Percentiles rank a stretch among this genome's conserved stretches.
Evolutionary conservation across 1,140 invertebrate species (phyloP).

Genomic region (Drosophila erecta): DNA sequence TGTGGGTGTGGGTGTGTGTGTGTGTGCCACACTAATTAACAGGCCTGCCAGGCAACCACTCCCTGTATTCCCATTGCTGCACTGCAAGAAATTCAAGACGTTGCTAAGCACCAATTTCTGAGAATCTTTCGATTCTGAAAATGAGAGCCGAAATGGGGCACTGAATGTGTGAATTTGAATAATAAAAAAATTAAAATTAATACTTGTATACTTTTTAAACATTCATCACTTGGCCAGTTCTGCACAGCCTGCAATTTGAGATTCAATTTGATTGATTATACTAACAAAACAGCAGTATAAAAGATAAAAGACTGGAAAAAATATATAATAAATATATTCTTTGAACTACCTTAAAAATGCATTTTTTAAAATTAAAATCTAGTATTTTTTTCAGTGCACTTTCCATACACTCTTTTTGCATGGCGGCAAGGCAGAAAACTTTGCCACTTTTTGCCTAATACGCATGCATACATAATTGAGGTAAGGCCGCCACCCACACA

Average conservation of each 20-base stretch:
- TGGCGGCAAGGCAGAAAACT: slow-evolving; percentile 46
- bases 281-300: too few species aligned
- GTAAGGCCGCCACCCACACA: slow-evolving; percentile 29
- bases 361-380: neutral
- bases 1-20: slow-evolving; percentile 14
- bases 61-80: slow-evolving; percentile 2
- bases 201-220: too few species aligned
- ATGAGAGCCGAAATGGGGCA: too few species aligned
- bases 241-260: too few species aligned
- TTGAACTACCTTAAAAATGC: neutral
- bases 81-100: too few species aligned
- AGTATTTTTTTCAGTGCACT: slow-evolving; percentile 5
- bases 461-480: slow-evolving; percentile 75
- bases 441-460: slow-evolving; percentile 66
- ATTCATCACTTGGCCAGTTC: too few species aligned
- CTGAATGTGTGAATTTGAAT: too few species aligned
- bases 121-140: too few species aligned
- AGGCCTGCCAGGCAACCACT: slow-evolving; percentile 54
- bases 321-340: neutral
- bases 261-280: too few species aligned
- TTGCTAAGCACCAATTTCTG: too few species aligned
- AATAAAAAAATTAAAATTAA: too few species aligned
- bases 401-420: slow-evolving; percentile 19
- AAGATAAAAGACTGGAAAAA: too few species aligned
- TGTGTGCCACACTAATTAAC: slow-evolving; percentile 70